Conservation (phyloP, 2,797 vertebrate genomes). For the Sebastolobus alascanus region DNA sequence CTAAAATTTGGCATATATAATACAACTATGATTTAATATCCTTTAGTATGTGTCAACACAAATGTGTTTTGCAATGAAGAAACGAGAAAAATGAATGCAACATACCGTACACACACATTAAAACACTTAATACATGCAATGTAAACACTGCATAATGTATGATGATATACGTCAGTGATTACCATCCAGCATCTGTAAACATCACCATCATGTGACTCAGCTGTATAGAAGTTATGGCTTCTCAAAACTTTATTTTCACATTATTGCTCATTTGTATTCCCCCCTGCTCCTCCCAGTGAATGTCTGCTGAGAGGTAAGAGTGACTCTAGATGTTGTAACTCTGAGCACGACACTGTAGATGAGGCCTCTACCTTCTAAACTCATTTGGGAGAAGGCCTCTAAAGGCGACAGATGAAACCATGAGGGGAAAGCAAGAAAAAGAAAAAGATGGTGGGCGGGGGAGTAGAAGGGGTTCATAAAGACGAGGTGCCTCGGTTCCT, state of each 20-base stretch:
- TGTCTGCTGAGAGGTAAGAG: slow-evolving; percentile 50
- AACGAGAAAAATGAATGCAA: background rate
- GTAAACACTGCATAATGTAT: background rate
- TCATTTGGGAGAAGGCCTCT: slow-evolving; percentile 67
- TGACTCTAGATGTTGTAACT: slow-evolving; percentile 58
- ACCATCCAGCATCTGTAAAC: slow-evolving; percentile 1
- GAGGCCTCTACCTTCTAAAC: slow-evolving; percentile 56
- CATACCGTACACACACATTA: background rate
- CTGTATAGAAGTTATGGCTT: slow-evolving; percentile 24
- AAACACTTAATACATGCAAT: background rate
- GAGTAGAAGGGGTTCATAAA: slow-evolving; percentile 26
- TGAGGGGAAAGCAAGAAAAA: slow-evolving; percentile 22
- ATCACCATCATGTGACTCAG: slow-evolving; percentile 2
- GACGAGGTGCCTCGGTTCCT: slow-evolving; percentile 36
- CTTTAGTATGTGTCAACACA: background rate
- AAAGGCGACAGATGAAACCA: slow-evolving; percentile 66
- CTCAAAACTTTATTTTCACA: slow-evolving; percentile 50
- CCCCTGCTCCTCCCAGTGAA: slow-evolving; percentile 12
- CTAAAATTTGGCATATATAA: background rate
- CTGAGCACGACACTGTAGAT: slow-evolving; percentile 57
- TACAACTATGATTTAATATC: slow-evolving; percentile 6
- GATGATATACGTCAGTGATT: background rate
- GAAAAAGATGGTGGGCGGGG: background rate
- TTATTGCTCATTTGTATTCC: slow-evolving; percentile 70
- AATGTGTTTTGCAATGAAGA: slow-evolving; percentile 1